Evolutionary conservation across 2,888 invertebrate genomes (phyloP).

Genomic region (Stenurella melanura): DNA sequence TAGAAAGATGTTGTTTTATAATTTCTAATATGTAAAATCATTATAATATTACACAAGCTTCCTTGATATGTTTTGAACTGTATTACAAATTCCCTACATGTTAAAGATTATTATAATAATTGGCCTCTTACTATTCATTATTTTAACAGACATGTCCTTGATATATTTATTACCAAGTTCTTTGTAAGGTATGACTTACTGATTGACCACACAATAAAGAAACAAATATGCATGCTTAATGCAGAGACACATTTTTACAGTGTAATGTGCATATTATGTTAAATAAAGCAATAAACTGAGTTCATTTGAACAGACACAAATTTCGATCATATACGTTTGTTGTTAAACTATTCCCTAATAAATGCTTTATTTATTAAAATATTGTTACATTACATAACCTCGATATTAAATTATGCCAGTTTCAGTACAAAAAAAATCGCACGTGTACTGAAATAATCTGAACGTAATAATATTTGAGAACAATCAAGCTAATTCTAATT

Average conservation of each 20-base stretch:
- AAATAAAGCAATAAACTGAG: neutral
- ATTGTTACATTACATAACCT: neutral
- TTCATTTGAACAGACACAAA: neutral
- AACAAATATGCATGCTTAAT: neutral
- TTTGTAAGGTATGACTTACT: slow-evolving; percentile 9
- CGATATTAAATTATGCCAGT: neutral
- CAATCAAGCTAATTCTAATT: no score
- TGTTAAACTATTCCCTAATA: neutral
- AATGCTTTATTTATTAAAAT: neutral
- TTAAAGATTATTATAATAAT: slow-evolving; percentile 23
- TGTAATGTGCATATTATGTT: neutral
- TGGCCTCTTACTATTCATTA: slow-evolving; percentile 18
- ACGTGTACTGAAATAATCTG: neutral
- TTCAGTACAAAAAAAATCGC: neutral
- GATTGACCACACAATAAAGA: slow-evolving; percentile 11
- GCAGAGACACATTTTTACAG: neutral
- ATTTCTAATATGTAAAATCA: slow-evolving; percentile 20
- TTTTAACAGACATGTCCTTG: slow-evolving; percentile 23
- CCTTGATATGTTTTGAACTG: neutral
- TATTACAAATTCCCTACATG: neutral
- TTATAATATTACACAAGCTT: slow-evolving; percentile 12
- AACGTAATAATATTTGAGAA: no score
- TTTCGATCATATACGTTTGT: neutral
- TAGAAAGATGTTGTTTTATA: slow-evolving; percentile 11
- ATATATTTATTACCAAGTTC: neutral